Base-by-base conservation (phyloP, 2,888 invertebrate genomes). In the Alentia gelatinosa region DNA sequence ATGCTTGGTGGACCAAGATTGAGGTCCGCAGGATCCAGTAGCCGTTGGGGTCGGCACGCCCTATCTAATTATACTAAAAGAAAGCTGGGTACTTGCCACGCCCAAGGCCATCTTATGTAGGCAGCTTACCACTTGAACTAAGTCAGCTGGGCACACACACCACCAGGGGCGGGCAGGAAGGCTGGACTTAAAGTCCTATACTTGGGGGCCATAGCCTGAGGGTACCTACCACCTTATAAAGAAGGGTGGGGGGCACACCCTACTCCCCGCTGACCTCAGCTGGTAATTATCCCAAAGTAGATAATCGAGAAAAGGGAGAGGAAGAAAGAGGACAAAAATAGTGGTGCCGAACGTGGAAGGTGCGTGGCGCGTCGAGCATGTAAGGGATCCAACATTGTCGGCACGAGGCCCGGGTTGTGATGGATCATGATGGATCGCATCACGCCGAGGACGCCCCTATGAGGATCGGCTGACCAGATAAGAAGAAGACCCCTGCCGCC, bases 401-500 rank as follows among this genome's bases (percentile, higher is more conserved):
- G 68, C 68, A 68, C 30, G 68, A 15, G 68, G 68, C 68, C 1
- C 63, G n/a, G 56, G 19, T 30, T 12, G 3, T 68, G 68, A 68
- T 68, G 68, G 68, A 68, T 68, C 30, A 68, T 68, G 30, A 68
- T 68, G 68, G 68, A 68, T 68, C 68, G 23, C 30, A 68, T 68
- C 68, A 30, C 30, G 68, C 1, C 9, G 47, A 47, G 9, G 47
- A 12, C 9, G 47, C 68, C n/a, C 68, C 5, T 30, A 30, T 12
- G n/a, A 12, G 68, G 68, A 68, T 68, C 68, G 12, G 23, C 33
- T 26, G 68, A 30, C 68, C 68, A 68, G 30, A 68, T 30, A 68
- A 68, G 26, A 68, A 68, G 63, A 12, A 12, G 15, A 4, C n/a
- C 63, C n/a, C 63, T 23, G 19, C 63, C 63, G n/a, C 63, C n/a